phyloP scores from a whole-genome alignment of 2,797 vertebrate genomes.

The Odontamblyopus lacepedii region DNA sequence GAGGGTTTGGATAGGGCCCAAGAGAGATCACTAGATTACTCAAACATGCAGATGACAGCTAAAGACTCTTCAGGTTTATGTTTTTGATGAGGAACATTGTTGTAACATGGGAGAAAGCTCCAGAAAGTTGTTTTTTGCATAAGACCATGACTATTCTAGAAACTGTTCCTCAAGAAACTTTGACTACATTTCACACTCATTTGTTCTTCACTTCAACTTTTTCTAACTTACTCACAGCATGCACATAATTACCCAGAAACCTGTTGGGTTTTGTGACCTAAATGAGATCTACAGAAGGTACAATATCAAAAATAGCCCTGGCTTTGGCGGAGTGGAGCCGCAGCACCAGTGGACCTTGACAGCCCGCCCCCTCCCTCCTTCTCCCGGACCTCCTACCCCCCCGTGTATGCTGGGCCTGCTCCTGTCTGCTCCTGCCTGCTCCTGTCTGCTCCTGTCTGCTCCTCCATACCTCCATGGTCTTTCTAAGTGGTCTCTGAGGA shows the following conservation, averaged over 20 bases:
- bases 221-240: neutral
- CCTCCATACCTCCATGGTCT: conserved; percentile 69
- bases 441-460: conserved; percentile 58
- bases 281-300: neutral
- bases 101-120: too few relatives aligned
- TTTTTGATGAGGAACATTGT: too few relatives aligned
- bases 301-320: neutral
- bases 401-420: conserved; percentile 20
- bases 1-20: too few relatives aligned
- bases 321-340: conserved; percentile 49
- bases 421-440: conserved; percentile 58
- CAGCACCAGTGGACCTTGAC: conserved; percentile 77
- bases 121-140: too few relatives aligned
- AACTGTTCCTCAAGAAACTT: neutral
- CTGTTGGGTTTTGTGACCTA: neutral
- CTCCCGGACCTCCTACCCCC: neutral
- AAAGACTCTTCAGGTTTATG: too few relatives aligned
- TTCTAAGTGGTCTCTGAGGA: conserved; percentile 81
- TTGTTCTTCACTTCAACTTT: neutral
- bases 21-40: too few relatives aligned
- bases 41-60: too few relatives aligned
- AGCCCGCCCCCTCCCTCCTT: conserved; percentile 61
- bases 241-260: neutral
- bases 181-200: neutral
- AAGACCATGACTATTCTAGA: too few relatives aligned